Evolutionary conservation across 2,797 vertebrate genomes (phyloP).

Genomic region (Lepidocolaptes lacrymiger): DNA sequence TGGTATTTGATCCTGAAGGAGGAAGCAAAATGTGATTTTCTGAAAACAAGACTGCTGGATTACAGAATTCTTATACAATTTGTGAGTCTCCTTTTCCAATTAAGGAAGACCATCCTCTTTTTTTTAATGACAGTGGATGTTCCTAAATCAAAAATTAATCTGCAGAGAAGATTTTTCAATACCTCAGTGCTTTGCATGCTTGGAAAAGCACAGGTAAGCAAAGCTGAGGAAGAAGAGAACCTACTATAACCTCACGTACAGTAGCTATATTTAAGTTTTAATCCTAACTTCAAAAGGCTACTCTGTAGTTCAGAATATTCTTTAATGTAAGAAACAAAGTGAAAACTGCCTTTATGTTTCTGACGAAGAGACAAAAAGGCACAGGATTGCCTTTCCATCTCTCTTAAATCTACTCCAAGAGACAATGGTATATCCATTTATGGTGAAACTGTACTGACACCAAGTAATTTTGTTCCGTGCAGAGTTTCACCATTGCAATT

Average conservation of each 20-base stretch:
- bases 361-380: background rate
- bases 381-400: background rate
- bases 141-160: background rate
- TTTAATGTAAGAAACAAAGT: background rate
- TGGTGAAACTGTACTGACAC: background rate
- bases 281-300: background rate
- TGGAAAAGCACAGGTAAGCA: background rate
- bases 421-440: background rate
- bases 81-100: background rate
- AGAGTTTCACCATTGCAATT: background rate
- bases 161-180: background rate
- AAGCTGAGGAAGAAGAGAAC: background rate
- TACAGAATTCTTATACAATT: background rate
- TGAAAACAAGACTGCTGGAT: background rate
- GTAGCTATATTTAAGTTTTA: background rate
- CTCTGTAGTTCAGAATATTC: background rate
- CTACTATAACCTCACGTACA: background rate
- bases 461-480: background rate
- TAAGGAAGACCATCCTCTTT: background rate
- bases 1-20: background rate
- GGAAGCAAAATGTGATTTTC: background rate
- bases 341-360: background rate
- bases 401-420: background rate
- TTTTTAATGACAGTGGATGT: background rate
- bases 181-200: background rate